Evolutionary conservation across 1,140 invertebrate species (phyloP).

Genomic region (Lepidurus couesii): DNA sequence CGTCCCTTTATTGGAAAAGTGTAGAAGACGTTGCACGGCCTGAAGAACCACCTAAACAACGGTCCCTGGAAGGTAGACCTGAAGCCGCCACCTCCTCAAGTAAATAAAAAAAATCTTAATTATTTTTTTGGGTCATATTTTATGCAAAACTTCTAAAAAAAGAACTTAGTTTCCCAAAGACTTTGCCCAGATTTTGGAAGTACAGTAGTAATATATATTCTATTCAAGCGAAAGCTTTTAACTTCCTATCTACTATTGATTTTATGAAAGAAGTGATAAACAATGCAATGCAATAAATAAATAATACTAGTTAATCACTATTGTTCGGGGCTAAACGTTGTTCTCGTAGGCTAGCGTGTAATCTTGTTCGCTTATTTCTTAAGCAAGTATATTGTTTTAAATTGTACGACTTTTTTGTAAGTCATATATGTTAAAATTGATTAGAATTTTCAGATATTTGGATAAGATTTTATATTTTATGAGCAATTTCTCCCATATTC

Average conservation of each 20-base stretch:
- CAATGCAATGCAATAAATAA: too few relatives aligned
- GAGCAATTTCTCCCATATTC: background rate
- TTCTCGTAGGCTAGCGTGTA: background rate
- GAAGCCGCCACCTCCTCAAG: background rate
- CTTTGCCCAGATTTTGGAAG: too few relatives aligned
- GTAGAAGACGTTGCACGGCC: background rate
- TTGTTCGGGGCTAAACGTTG: background rate
- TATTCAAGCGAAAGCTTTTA: too few relatives aligned
- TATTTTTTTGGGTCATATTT: too few relatives aligned
- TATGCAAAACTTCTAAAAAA: too few relatives aligned
- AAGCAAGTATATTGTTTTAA: background rate
- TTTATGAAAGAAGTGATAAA: too few relatives aligned
- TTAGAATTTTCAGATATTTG: too few relatives aligned
- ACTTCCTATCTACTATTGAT: too few relatives aligned
- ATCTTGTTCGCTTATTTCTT: background rate
- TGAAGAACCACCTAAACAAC: constrained; percentile 1
- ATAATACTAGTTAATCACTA: too few relatives aligned
- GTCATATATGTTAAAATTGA: background rate
- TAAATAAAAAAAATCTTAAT: too few relatives aligned
- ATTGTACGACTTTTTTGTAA: background rate
- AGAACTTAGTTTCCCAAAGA: too few relatives aligned
- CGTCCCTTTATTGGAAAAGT: constrained; percentile 22
- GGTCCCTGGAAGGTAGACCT: background rate
- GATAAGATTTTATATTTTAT: background rate
- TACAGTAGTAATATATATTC: too few relatives aligned